These are phyloP conservation scores for Scrobipalpa costella DNA, from an alignment of 2,888 invertebrate species.

Conservation along the genomic window DNA sequence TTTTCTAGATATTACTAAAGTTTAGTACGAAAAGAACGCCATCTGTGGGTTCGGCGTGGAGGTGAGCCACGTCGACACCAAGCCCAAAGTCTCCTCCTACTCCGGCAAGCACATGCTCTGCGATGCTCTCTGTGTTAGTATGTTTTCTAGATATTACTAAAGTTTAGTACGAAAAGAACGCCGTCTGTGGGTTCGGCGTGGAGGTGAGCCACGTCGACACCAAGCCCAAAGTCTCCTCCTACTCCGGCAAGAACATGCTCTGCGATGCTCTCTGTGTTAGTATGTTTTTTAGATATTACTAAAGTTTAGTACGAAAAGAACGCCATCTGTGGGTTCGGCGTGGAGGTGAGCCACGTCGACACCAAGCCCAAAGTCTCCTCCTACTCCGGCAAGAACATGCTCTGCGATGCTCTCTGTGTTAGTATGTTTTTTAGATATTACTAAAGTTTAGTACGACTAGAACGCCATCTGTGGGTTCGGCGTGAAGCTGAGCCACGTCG, in stretches of 20 bases:
- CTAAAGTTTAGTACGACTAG: constrained; percentile 57
- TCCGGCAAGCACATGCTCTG: no score
- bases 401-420: constrained; percentile 69
- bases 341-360: constrained; percentile 75
- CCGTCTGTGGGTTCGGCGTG: no score
- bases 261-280: no score
- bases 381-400: constrained; percentile 67
- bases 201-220: constrained; percentile 77
- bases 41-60: no score
- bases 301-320: constrained; percentile 65
- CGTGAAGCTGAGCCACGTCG: constrained; percentile 74
- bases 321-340: constrained; percentile 68
- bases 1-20: no score
- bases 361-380: constrained; percentile 71
- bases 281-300: no score
- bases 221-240: constrained; percentile 67
- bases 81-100: no score
- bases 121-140: no score
- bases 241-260: no score
- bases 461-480: constrained; percentile 68
- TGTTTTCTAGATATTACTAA: no score
- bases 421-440: background rate
- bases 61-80: no score
- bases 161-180: constrained; percentile 62
- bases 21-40: no score